phyloP scores from a whole-genome alignment of 2,113 vertebrate genomes.

The Podarcis cretensis region DNA sequence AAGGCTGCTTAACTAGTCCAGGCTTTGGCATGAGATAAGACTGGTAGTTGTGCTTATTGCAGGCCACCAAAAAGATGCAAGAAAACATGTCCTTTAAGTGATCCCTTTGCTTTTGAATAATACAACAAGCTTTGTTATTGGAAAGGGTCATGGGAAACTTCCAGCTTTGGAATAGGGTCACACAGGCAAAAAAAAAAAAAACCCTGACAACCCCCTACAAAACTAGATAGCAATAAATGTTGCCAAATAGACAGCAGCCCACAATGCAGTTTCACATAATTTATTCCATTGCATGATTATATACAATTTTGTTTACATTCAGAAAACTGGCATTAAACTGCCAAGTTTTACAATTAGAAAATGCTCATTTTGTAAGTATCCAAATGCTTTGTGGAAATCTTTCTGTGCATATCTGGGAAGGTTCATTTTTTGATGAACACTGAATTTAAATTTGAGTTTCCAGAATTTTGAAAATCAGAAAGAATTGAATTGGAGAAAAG shows the following conservation, averaged over 20 bases:
- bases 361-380: neutral
- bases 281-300: neutral
- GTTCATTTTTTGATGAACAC: neutral
- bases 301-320: conserved; percentile 11
- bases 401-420: neutral
- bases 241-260: neutral
- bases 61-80: neutral
- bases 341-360: neutral
- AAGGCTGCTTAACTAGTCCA: neutral
- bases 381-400: neutral
- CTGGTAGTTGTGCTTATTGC: neutral
- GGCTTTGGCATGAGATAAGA: neutral
- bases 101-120: conserved; percentile 16
- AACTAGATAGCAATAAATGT: conserved; percentile 5
- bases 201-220: neutral
- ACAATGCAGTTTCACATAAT: neutral
- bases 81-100: neutral
- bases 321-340: neutral
- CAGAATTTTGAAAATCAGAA: neutral
- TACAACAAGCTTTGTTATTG: conserved; percentile 8
- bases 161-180: conserved; percentile 10
- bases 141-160: conserved; percentile 19
- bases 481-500: neutral
- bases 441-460: neutral
- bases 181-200: neutral